These are phyloP conservation scores for Probosciger aterrimus DNA, from an alignment of 2,113 vertebrate genomes.

Conservation along the genomic window DNA sequence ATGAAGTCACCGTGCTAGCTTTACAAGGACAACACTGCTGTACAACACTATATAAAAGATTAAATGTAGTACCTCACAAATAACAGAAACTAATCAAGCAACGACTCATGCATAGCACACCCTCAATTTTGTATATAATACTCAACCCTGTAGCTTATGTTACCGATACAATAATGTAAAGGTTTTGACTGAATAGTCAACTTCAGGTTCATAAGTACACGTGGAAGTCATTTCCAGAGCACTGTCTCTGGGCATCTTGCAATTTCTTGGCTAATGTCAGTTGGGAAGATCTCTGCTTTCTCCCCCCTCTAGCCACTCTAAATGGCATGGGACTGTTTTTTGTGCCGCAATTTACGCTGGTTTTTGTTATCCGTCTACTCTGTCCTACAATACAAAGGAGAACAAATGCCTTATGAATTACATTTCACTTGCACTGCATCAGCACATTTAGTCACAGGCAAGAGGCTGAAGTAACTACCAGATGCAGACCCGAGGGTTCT, in stretches of 20 bases:
- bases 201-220: background rate
- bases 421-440: background rate
- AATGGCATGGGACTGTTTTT: background rate
- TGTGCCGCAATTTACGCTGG: background rate
- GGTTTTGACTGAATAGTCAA: background rate
- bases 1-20: background rate
- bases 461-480: background rate
- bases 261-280: background rate
- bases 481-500: background rate
- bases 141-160: background rate
- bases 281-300: background rate
- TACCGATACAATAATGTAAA: accelerated
- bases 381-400: background rate
- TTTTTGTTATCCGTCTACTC: background rate
- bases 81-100: background rate
- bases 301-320: background rate
- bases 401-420: background rate
- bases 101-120: background rate
- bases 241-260: background rate
- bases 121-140: background rate
- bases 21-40: background rate
- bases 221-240: background rate
- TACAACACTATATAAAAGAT: background rate
- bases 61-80: background rate
- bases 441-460: background rate